Evolutionary conservation across 2,113 vertebrate species (phyloP).

Genomic region (Nyctibius bracteatus): DNA sequence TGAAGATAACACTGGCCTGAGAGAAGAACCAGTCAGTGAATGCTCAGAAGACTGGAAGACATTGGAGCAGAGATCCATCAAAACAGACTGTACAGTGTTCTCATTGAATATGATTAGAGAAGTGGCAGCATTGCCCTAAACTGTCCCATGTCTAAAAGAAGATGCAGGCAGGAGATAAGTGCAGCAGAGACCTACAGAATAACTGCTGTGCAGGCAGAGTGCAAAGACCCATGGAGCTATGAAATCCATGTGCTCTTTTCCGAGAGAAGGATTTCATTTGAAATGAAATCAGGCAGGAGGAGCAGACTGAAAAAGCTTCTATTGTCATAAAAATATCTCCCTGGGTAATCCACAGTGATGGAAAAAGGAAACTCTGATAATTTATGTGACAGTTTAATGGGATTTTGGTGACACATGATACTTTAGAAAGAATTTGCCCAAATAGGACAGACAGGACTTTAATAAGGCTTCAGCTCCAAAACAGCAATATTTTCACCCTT

Average conservation of each 20-base stretch:
- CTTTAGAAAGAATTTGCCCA: conserved; percentile 67
- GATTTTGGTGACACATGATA: conserved; percentile 66
- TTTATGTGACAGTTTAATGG: conserved; percentile 77
- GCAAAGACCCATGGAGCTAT: not conserved
- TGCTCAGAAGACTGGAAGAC: not conserved
- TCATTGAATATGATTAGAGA: not conserved
- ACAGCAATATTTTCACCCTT: conserved; percentile 9
- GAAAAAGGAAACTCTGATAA: conserved; percentile 71
- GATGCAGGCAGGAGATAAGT: not conserved
- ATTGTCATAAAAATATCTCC: conserved; percentile 68
- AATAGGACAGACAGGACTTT: conserved; percentile 65
- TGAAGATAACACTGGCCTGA: not conserved
- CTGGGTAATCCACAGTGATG: conserved; percentile 62
- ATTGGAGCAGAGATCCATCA: not conserved
- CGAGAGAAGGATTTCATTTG: conserved; percentile 2
- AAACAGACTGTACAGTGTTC: not conserved
- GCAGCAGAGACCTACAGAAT: not conserved
- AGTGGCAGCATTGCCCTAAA: not conserved
- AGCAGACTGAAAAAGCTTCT: conserved; percentile 43
- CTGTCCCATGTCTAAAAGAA: not conserved
- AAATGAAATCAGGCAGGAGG: conserved; percentile 46
- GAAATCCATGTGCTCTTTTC: conserved; percentile 15
- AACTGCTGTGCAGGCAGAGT: not conserved
- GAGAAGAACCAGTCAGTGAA: not conserved
- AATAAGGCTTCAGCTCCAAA: conserved; percentile 51